A percentile compares a stretch with the other conserved stretches of the same genome.
Evolutionary conservation across 2,113 vertebrate species (phyloP).

Genomic region (Gambusia affinis): DNA sequence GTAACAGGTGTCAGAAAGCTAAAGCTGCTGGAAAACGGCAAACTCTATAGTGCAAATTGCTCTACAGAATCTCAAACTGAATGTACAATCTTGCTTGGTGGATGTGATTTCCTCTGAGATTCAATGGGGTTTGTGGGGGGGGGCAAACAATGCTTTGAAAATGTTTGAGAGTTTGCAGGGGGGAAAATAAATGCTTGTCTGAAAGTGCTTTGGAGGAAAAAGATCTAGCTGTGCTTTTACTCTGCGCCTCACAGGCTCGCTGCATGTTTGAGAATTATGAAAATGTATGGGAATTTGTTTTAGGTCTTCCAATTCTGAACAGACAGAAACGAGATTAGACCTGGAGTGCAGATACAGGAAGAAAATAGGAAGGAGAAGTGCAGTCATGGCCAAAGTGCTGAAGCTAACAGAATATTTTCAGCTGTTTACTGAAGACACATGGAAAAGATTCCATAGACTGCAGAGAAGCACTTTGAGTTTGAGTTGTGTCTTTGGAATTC

Average conservation of each 20-base stretch:
- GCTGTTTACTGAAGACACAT: no score
- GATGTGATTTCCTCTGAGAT: conserved; percentile 48
- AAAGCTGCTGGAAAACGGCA: conserved; percentile 33
- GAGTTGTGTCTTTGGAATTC: no score
- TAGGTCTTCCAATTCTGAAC: conserved; percentile 44
- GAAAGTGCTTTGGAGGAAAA: no score
- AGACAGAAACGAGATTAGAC: neutral
- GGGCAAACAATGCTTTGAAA: conserved; percentile 19
- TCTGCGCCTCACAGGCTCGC: neutral
- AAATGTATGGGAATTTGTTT: conserved; percentile 6
- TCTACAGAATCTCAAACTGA: conserved; percentile 30
- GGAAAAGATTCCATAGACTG: no score
- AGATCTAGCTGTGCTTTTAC: neutral
- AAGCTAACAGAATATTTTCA: no score
- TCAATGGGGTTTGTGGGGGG: neutral
- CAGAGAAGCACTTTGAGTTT: no score
- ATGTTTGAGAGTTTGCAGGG: neutral
- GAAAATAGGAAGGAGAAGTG: no score
- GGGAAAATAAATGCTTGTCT: no score
- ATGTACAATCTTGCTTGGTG: conserved; percentile 30
- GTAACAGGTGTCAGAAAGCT: conserved; percentile 65
- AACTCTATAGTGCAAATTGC: conserved; percentile 57
- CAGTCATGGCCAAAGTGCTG: no score
- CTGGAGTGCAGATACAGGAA: neutral
- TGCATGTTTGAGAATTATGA: neutral